phyloP scores from a whole-genome alignment of 2,113 vertebrate species.

The Caranx ignobilis region DNA sequence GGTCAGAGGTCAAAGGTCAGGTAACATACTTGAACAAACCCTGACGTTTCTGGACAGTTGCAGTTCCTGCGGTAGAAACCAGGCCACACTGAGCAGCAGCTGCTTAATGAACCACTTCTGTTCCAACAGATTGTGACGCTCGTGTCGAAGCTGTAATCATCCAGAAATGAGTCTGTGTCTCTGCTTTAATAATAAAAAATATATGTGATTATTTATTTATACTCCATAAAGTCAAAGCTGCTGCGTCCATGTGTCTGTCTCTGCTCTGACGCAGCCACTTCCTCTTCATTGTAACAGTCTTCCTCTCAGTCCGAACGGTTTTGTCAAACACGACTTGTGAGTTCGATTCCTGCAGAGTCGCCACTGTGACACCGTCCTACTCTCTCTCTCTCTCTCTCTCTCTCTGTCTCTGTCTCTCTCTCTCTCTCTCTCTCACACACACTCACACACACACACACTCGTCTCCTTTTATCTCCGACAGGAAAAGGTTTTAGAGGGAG shows the following conservation, averaged over 20 bases:
- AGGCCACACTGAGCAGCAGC: too few species aligned
- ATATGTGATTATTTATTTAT: not conserved
- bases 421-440: too few species aligned
- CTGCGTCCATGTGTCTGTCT: too few species aligned
- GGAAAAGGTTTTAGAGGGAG: constrained; percentile 26
- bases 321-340: not conserved
- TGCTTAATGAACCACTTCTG: too few species aligned
- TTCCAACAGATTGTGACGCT: too few species aligned
- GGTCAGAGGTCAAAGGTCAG: too few species aligned
- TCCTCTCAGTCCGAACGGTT: not conserved
- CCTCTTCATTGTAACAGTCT: not conserved
- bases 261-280: too few species aligned
- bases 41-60: too few species aligned
- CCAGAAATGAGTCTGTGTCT: not conserved
- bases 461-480: constrained; percentile 20
- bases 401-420: too few species aligned
- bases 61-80: too few species aligned
- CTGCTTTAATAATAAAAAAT: not conserved
- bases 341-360: not conserved
- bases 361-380: constrained; percentile 11
- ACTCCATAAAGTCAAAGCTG: not conserved
- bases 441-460: not conserved
- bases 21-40: too few species aligned
- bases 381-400: not conserved
- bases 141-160: not conserved